Percentiles rank a stretch among this genome's conserved stretches.
phyloP scores from a whole-genome alignment of 2,113 vertebrate genomes.

The Zosterops hypoxanthus region DNA sequence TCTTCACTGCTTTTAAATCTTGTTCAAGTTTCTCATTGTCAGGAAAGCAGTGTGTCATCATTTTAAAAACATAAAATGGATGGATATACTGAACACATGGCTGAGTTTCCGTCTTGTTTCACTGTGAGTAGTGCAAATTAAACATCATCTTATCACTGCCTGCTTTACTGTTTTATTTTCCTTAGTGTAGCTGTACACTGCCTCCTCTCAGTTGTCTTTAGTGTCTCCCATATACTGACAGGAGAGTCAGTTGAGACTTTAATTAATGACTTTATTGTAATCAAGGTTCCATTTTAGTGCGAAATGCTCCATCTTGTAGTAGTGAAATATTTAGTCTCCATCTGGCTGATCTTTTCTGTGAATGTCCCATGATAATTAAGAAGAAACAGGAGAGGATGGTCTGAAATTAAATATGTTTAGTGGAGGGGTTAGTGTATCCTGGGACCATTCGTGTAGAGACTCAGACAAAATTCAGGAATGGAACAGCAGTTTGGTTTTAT shows the following conservation, averaged over 20 bases:
- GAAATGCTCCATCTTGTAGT: conserved; percentile 54
- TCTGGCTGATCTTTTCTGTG: conserved; percentile 62
- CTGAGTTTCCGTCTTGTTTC: neutral
- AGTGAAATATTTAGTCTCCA: conserved; percentile 73
- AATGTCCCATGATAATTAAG: conserved; percentile 58
- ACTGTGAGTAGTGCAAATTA: neutral
- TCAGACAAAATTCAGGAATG: neutral
- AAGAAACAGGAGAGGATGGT: conserved; percentile 43
- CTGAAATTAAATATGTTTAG: conserved; percentile 6
- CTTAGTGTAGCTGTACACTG: neutral
- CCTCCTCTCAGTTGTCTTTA: conserved; percentile 28
- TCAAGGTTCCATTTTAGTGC: conserved; percentile 62
- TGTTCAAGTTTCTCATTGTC: neutral
- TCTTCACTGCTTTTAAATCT: neutral
- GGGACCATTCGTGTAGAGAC: neutral
- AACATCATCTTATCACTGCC: neutral
- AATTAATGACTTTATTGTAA: conserved; percentile 69
- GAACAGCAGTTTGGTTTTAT: conserved; percentile 17
- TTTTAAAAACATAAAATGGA: neutral
- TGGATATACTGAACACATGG: neutral
- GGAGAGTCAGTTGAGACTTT: conserved; percentile 49
- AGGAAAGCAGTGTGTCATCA: neutral
- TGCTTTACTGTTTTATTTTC: neutral
- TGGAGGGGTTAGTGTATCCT: neutral
- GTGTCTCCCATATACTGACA: neutral